Evolutionary conservation across 2,797 vertebrate genomes (phyloP).

Genomic region (Percopsis omiscomaycus): DNA sequence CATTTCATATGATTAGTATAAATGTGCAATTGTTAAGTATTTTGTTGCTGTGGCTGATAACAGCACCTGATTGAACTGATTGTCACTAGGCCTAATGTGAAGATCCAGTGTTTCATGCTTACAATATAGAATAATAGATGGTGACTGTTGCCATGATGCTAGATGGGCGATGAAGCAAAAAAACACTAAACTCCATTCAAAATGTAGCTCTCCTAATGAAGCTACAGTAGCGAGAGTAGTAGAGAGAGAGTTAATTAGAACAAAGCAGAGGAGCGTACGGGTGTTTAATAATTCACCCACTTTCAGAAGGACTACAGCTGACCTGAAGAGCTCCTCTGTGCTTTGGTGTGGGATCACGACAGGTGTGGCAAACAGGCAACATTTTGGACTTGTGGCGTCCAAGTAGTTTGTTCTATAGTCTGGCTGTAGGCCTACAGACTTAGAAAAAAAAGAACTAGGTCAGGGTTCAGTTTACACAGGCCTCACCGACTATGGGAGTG

Average conservation of each 20-base stretch:
- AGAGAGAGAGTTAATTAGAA: slow-evolving; percentile 62
- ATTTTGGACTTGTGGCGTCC: too few species aligned
- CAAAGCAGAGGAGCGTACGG: slow-evolving; percentile 54
- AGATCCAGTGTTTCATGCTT: slow-evolving; percentile 1
- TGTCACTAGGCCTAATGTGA: too few species aligned
- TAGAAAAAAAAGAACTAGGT: too few species aligned
- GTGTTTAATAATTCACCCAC: slow-evolving; percentile 68
- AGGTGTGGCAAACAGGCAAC: too few species aligned
- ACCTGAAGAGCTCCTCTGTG: slow-evolving; percentile 40
- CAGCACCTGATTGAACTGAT: slow-evolving; percentile 19
- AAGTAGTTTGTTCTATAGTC: too few species aligned
- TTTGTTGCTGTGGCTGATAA: slow-evolving; percentile 3
- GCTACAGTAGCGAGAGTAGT: slow-evolving; percentile 45
- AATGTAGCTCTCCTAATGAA: slow-evolving; percentile 36
- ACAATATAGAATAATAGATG: slow-evolving; percentile 2
- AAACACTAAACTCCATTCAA: not conserved
- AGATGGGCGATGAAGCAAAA: slow-evolving; percentile 5
- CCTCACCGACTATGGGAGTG: not conserved
- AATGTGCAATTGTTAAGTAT: too few species aligned
- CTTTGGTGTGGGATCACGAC: too few species aligned
- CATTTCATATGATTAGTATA: too few species aligned
- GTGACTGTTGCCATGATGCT: not conserved
- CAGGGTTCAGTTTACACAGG: too few species aligned
- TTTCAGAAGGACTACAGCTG: slow-evolving; percentile 48
- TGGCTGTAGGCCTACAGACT: too few species aligned